Percentiles rank a stretch among this genome's conserved stretches.
Evolutionary conservation across 2,113 vertebrate genomes (phyloP).

Genomic region (Mesembrinibis cayennensis): DNA sequence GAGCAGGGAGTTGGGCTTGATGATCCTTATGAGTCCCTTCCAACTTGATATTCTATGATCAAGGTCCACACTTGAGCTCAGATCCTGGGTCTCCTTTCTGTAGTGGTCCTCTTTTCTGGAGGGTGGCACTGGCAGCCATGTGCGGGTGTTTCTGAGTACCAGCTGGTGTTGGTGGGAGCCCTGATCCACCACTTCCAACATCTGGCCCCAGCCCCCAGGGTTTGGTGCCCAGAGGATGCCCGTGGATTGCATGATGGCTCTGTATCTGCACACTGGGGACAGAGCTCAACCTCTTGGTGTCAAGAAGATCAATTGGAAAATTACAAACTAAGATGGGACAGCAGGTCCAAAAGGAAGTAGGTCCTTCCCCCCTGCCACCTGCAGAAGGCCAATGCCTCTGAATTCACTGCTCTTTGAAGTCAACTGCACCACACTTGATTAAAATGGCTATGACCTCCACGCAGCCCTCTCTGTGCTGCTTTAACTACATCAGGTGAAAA

Average conservation of each 20-base stretch:
- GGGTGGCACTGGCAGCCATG: fast-evolving
- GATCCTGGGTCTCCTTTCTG: not conserved
- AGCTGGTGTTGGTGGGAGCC: not conserved
- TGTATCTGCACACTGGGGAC: fast-evolving
- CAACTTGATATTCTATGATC: not conserved
- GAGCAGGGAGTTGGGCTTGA: not conserved
- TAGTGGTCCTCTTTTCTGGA: not conserved
- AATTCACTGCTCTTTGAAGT: not conserved
- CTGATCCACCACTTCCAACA: not conserved
- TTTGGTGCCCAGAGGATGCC: not conserved
- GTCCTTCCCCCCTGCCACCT: not conserved
- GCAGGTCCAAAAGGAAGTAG: not conserved
- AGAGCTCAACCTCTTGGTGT: not conserved
- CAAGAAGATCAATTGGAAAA: not conserved
- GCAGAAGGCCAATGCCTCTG: not conserved
- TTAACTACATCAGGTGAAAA: not conserved
- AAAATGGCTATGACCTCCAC: not conserved
- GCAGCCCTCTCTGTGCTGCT: not conserved
- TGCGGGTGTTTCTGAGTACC: not conserved
- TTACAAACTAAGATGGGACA: not conserved
- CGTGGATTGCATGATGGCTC: not conserved
- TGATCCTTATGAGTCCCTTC: not conserved
- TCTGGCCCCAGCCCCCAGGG: fast-evolving
- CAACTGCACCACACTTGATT: not conserved
- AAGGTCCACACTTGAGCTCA: not conserved